Evolutionary conservation across 2,797 vertebrate species (phyloP).

Genomic region (Sebastes vulpes): DNA sequence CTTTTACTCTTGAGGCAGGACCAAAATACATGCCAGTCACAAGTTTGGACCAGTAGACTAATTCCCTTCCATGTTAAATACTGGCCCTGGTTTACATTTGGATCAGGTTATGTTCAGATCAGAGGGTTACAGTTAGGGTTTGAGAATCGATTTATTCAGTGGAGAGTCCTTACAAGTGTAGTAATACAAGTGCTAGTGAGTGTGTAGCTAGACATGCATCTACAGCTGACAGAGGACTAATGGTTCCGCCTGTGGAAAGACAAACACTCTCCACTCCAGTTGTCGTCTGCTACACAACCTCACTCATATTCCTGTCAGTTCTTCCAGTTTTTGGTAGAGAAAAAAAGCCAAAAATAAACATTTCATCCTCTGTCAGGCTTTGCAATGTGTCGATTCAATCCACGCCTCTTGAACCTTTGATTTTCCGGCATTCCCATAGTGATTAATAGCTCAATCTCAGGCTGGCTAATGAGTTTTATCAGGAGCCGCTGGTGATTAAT

Average conservation of each 20-base stretch:
- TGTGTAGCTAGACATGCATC: not conserved
- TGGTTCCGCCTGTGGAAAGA: conserved; percentile 22
- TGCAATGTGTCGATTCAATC: conserved; percentile 35
- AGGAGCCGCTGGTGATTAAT: conserved; percentile 82
- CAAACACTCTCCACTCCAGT: conserved; percentile 13
- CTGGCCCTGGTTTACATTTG: not conserved
- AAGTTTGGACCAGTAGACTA: not conserved
- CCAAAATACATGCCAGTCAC: not conserved
- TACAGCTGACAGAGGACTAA: conserved; percentile 32
- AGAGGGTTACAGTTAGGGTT: not conserved
- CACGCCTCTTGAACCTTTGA: conserved; percentile 57
- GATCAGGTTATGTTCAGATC: not conserved
- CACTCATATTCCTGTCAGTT: not conserved
- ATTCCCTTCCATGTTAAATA: not conserved
- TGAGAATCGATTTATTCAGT: not conserved
- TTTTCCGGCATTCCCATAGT: conserved; percentile 53
- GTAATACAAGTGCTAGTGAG: not conserved
- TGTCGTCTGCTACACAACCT: conserved; percentile 4
- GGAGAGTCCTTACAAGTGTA: not conserved
- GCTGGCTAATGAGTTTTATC: conserved; percentile 82
- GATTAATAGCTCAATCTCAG: conserved; percentile 82
- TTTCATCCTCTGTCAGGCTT: conserved; percentile 18
- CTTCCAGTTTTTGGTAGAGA: not conserved
- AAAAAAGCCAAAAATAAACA: not conserved
- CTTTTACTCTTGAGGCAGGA: not conserved